A percentile compares a stretch with the other conserved stretches of the same genome.
phyloP scores from a whole-genome alignment of 1,140 invertebrate species.

The Psilanteris sp. region DNA sequence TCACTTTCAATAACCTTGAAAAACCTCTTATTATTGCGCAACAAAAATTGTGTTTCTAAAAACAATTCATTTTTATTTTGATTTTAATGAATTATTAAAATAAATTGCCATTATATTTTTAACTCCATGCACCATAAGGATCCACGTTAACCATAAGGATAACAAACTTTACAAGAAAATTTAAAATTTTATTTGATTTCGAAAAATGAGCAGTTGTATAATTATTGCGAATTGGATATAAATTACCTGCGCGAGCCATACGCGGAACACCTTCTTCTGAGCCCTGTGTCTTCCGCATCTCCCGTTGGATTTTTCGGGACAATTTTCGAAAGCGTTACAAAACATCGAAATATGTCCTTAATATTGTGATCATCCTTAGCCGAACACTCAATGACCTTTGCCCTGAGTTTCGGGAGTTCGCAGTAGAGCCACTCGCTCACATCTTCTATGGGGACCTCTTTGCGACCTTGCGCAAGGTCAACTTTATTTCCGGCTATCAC shows the following conservation, averaged over 20 bases:
- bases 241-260: slow-evolving; percentile 81
- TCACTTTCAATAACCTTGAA: too few relatives aligned
- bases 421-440: slow-evolving; percentile 90
- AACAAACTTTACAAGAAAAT: too few relatives aligned
- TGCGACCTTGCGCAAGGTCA: slow-evolving; percentile 84
- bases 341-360: slow-evolving; percentile 87
- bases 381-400: slow-evolving; percentile 89
- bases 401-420: slow-evolving; percentile 86
- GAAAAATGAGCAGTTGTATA: too few relatives aligned
- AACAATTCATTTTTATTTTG: too few relatives aligned
- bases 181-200: too few relatives aligned
- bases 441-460: slow-evolving; percentile 87
- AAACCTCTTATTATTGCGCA: too few relatives aligned
- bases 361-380: slow-evolving; percentile 89
- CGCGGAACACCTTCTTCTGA: slow-evolving; percentile 87
- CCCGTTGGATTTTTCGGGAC: slow-evolving; percentile 81
- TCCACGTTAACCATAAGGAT: too few relatives aligned
- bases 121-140: too few relatives aligned
- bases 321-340: slow-evolving; percentile 85
- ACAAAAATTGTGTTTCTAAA: too few relatives aligned
- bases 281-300: slow-evolving; percentile 82
- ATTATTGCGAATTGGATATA: slow-evolving; percentile 25
- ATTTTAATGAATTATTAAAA: too few relatives aligned
- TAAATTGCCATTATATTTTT: too few relatives aligned
- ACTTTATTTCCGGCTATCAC: slow-evolving; percentile 92